Evolutionary conservation across 2,113 vertebrate genomes (phyloP).

Genomic region (Climacteris rufus): DNA sequence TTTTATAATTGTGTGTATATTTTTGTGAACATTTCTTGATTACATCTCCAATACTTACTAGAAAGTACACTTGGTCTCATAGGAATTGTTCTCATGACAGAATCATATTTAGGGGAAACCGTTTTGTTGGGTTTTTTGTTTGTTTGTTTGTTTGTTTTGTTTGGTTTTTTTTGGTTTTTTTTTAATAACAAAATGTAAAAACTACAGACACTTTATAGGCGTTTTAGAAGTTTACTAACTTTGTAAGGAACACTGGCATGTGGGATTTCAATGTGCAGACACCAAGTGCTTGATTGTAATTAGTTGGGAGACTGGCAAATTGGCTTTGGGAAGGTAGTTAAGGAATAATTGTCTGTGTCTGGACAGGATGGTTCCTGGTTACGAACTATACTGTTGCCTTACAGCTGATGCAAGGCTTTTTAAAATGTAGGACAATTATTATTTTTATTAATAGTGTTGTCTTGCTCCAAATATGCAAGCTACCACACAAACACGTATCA

Average conservation of each 20-base stretch:
- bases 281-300: neutral
- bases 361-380: constrained; percentile 2
- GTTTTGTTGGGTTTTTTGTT: no score
- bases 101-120: neutral
- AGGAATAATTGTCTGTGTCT: constrained; percentile 30
- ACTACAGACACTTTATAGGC: neutral
- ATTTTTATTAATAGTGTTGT: neutral
- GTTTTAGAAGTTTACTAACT: neutral
- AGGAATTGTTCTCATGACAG: neutral
- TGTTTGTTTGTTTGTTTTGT: no score
- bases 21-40: neutral
- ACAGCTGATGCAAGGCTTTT: neutral
- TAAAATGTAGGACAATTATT: neutral
- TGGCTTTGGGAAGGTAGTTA: constrained; percentile 18
- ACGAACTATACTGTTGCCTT: neutral
- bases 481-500: neutral
- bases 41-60: neutral
- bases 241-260: neutral
- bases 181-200: no score
- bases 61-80: neutral
- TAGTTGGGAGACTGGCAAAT: constrained; percentile 35
- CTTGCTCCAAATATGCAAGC: neutral
- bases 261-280: neutral
- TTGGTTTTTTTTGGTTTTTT: no score
- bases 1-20: neutral